phyloP scores from a whole-genome alignment of 2,888 invertebrate species.

The Luffia ferchaultella region DNA sequence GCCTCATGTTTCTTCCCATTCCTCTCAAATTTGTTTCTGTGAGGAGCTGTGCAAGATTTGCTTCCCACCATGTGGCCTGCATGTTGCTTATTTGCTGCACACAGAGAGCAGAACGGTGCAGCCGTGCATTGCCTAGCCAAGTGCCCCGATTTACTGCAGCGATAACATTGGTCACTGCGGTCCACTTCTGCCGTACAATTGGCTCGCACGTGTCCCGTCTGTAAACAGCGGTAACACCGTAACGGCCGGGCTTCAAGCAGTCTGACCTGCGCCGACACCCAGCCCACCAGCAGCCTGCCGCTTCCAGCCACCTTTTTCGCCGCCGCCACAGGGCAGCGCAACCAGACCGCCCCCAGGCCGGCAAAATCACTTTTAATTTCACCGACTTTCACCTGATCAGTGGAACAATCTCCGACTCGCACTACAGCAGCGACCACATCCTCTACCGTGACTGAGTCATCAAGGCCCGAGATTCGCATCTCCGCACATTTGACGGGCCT shows the following conservation, averaged over 20 bases:
- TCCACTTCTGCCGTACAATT: too few species aligned
- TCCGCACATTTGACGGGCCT: slow-evolving; percentile 4
- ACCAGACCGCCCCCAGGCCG: too few species aligned
- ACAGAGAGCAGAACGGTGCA: background rate
- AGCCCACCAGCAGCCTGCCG: too few species aligned
- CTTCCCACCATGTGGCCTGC: background rate
- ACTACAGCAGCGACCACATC: slow-evolving; percentile 1
- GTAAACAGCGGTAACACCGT: too few species aligned
- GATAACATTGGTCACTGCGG: slow-evolving; percentile 3
- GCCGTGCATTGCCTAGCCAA: background rate
- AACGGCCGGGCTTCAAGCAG: too few species aligned
- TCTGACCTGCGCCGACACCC: too few species aligned
- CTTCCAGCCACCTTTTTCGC: background rate
- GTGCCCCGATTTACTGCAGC: slow-evolving; percentile 1
- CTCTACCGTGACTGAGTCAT: slow-evolving; percentile 1
- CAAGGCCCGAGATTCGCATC: slow-evolving; percentile 1
- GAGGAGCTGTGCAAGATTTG: background rate
- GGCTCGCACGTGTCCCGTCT: slow-evolving; percentile 1
- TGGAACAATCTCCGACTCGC: background rate
- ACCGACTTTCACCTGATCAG: background rate
- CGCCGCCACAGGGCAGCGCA: slow-evolving; percentile 4
- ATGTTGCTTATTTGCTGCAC: background rate
- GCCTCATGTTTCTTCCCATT: background rate
- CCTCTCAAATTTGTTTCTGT: background rate
- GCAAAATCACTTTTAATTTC: too few species aligned